phyloP scores from a whole-genome alignment of 2,797 vertebrate genomes.

The Sebastes vulpes region DNA sequence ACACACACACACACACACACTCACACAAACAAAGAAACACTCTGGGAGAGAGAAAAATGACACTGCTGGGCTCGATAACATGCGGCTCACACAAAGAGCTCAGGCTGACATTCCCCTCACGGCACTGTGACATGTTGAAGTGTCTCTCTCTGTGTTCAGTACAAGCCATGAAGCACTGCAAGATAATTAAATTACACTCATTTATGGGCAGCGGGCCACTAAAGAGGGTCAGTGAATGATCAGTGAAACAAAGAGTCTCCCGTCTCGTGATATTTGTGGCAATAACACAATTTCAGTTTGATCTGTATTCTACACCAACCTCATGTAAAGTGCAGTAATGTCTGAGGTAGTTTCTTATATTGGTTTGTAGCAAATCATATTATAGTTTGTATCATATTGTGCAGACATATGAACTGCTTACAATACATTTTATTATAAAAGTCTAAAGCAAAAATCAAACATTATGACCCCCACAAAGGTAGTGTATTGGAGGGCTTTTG shows the following conservation, averaged over 20 bases:
- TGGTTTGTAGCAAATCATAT: not conserved
- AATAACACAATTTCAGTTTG: not conserved
- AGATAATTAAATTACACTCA: slow-evolving; percentile 28
- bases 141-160: slow-evolving; percentile 23
- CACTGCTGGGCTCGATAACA: slow-evolving; percentile 23
- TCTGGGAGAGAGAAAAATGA: slow-evolving; percentile 1
- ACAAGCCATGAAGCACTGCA: slow-evolving; percentile 15
- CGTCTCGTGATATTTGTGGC: not conserved
- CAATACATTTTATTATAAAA: not conserved
- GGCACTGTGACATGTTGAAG: slow-evolving; percentile 31
- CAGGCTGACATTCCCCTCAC: slow-evolving; percentile 21
- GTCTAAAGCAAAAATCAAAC: not conserved
- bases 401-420: not conserved
- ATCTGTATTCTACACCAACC: not conserved
- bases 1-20: not conserved
- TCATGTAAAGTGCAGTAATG: not conserved
- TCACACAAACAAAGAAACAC: not conserved
- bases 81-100: slow-evolving; percentile 13
- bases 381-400: not conserved
- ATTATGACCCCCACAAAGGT: not conserved
- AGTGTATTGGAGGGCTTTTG: too few relatives aligned
- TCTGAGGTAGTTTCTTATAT: not conserved
- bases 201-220: not conserved
- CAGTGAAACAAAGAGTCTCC: not conserved
- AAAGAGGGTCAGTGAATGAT: not conserved